Percentiles rank a stretch among this genome's conserved stretches.
Conservation (phyloP, 2,888 invertebrate species). For the Stenichneumon culpator region DNA sequence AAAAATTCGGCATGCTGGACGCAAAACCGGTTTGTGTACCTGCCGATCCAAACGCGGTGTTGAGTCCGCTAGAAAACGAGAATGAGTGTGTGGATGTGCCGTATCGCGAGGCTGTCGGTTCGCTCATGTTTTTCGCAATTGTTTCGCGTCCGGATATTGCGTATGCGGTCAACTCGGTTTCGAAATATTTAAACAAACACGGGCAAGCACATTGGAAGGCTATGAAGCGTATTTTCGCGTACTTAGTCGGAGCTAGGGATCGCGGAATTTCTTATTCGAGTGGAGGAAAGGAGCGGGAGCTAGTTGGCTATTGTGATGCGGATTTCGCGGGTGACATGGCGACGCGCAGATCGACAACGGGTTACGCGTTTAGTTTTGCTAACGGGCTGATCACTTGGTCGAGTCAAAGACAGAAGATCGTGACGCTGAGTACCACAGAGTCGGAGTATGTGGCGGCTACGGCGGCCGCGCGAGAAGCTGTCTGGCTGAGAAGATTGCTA, state of each 20-base stretch:
- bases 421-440: constrained; percentile 59
- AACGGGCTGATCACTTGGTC: constrained; percentile 64
- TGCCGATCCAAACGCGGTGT: no score
- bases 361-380: constrained; percentile 58
- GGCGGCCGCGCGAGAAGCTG: no score
- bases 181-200: background rate
- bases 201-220: constrained; percentile 28
- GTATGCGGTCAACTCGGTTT: background rate
- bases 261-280: no score
- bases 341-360: constrained; percentile 65
- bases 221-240: constrained; percentile 26
- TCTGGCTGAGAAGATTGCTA: no score
- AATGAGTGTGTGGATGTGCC: no score
- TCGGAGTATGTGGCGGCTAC: no score
- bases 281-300: background rate
- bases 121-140: no score
- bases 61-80: no score
- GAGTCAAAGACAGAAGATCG: constrained; percentile 60
- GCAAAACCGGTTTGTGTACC: no score
- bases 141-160: constrained; percentile 6
- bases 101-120: no score
- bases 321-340: constrained; percentile 65
- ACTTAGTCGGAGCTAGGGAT: constrained; percentile 32
- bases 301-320: constrained; percentile 63
- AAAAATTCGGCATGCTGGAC: no score